These are phyloP conservation scores for Noctilio leporinus DNA, from an alignment of 2,113 vertebrate species.

Conservation along the genomic window DNA sequence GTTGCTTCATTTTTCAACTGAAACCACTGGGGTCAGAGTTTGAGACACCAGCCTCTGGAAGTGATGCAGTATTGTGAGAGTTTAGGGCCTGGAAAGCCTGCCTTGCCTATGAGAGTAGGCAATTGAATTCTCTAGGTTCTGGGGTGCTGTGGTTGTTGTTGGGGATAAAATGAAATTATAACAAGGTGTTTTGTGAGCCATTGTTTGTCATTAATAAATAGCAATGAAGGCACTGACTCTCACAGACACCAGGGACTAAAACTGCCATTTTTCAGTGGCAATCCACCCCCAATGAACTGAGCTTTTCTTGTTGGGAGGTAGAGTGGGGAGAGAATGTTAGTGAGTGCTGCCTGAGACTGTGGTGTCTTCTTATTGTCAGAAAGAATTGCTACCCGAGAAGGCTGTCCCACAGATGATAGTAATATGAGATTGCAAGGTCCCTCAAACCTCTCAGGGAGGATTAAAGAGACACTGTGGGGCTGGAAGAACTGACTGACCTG, in stretches of 20 bases:
- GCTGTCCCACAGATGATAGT: background rate
- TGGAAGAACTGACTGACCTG: background rate
- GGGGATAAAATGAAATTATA: slow-evolving; percentile 16
- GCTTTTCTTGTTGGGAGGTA: slow-evolving; percentile 23
- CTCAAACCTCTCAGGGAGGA: background rate
- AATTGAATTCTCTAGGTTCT: background rate
- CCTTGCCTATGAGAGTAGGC: background rate
- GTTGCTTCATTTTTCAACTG: background rate
- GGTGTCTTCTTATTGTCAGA: slow-evolving; percentile 10
- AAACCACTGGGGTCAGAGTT: slow-evolving; percentile 4
- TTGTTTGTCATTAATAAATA: background rate
- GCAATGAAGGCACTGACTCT: background rate
- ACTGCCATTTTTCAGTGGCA: background rate
- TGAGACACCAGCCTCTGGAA: background rate
- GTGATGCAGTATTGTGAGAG: background rate
- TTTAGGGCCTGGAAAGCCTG: background rate
- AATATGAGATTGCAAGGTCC: slow-evolving; percentile 45
- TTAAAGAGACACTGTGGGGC: slow-evolving; percentile 13
- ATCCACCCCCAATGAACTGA: background rate
- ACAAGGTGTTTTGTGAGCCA: slow-evolving; percentile 3
- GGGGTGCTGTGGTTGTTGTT: background rate
- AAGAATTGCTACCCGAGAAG: slow-evolving; percentile 29
- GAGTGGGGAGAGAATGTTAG: slow-evolving; percentile 10
- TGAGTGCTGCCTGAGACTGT: background rate
- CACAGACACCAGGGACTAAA: background rate